phyloP scores from a whole-genome alignment of 2,797 vertebrate genomes.

The Heliangelus exortis region DNA sequence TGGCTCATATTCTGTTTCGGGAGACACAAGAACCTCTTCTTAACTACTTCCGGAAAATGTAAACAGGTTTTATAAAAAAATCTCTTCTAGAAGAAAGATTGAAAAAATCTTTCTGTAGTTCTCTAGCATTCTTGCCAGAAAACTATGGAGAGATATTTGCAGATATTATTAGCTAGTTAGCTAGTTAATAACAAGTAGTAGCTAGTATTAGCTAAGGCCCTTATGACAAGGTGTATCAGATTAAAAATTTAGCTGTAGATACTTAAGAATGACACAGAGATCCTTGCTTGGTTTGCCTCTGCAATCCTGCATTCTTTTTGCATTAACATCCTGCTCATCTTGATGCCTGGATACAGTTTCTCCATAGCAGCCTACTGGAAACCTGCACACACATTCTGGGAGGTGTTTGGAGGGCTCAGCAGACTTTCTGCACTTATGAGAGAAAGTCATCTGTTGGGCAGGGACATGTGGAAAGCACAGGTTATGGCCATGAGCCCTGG shows the following conservation, averaged over 20 bases:
- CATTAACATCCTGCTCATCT: background rate
- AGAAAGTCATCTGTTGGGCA: background rate
- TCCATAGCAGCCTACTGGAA: background rate
- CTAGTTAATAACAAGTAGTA: background rate
- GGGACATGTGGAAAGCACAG: accelerated
- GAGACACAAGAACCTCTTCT: background rate
- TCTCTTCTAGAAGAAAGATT: background rate
- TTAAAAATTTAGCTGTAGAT: background rate
- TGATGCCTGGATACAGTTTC: background rate
- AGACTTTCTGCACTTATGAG: background rate
- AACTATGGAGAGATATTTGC: background rate
- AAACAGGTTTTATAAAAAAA: background rate
- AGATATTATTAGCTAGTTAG: background rate
- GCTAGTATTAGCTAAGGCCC: too few relatives aligned
- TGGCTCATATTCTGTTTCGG: background rate
- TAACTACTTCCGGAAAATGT: background rate
- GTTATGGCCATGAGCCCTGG: background rate
- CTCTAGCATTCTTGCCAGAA: background rate
- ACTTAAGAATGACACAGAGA: background rate
- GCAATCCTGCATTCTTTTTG: background rate
- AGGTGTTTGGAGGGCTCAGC: background rate
- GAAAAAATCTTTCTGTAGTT: background rate
- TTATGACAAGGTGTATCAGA: background rate
- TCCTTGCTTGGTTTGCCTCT: background rate
- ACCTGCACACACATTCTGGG: background rate